Percentiles rank a stretch among this genome's conserved stretches.
phyloP scores from a whole-genome alignment of 53 echinoderm and acorn worm genomes.

The Hippasteria phrygiana region DNA sequence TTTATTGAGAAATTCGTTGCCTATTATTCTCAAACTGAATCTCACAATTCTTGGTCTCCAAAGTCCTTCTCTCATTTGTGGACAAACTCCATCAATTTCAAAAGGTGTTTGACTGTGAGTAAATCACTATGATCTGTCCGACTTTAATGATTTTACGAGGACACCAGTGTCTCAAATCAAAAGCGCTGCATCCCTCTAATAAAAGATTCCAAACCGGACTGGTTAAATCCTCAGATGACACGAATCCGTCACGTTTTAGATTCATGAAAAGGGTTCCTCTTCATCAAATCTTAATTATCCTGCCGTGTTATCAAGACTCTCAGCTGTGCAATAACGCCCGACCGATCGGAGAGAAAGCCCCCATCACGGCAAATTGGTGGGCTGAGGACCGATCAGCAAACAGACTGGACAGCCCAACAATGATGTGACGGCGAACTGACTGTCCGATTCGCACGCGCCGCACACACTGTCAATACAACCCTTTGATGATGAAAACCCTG shows the following conservation, averaged over 20 bases:
- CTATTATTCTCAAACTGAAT: too few relatives aligned
- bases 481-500: background rate
- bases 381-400: background rate
- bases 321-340: slow-evolving; percentile 3
- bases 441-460: background rate
- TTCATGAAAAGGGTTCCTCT: background rate
- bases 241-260: background rate
- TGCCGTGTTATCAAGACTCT: background rate
- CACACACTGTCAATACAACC: background rate
- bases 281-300: slow-evolving; percentile 58
- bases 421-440: background rate
- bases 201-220: too few relatives aligned
- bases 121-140: too few relatives aligned
- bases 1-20: too few relatives aligned
- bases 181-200: background rate
- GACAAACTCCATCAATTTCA: too few relatives aligned
- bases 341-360: slow-evolving; percentile 8
- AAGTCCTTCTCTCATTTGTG: too few relatives aligned
- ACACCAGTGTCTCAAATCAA: background rate
- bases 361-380: background rate
- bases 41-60: too few relatives aligned
- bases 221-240: background rate
- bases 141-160: too few relatives aligned
- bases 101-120: too few relatives aligned
- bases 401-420: slow-evolving; percentile 24